These are phyloP conservation scores for Adelphocoris suturalis DNA, from an alignment of 2,888 invertebrate species.

Conservation along the genomic window DNA sequence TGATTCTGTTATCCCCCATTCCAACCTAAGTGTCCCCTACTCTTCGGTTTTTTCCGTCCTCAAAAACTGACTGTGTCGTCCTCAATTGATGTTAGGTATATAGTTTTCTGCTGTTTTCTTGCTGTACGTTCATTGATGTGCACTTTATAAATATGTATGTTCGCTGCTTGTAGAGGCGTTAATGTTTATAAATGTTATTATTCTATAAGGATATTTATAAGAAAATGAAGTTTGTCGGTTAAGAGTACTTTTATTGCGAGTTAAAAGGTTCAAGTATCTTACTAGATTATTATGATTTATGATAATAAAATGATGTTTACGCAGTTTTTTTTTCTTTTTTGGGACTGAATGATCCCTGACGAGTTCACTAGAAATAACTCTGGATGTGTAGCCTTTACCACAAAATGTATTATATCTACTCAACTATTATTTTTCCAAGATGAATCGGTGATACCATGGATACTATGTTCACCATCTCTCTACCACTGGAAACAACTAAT, in stretches of 20 bases:
- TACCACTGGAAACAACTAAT: no score
- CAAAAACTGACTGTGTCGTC: neutral
- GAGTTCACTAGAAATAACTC: neutral
- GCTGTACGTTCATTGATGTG: neutral
- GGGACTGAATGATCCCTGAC: neutral
- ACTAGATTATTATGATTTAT: conserved; percentile 5
- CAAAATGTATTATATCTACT: no score
- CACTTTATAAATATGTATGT: neutral
- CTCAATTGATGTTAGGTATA: neutral
- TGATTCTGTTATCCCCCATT: neutral
- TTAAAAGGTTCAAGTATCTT: neutral
- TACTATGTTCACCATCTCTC: no score
- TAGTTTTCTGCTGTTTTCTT: neutral
- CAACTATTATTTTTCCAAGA: no score
- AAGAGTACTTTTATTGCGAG: neutral
- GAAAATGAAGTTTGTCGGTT: neutral
- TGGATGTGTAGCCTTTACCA: no score
- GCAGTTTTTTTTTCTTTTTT: neutral
- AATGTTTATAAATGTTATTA: conserved; percentile 6
- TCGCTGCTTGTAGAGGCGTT: conserved; percentile 17
- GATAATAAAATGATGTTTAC: neutral
- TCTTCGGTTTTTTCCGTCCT: conserved; percentile 12
- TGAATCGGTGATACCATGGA: no score
- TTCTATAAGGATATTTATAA: neutral
- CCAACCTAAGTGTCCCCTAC: neutral